Percentiles rank a stretch among this genome's conserved stretches.
Evolutionary conservation across 2,888 invertebrate genomes (phyloP).

Genomic region (Synergus laeviventris): DNA sequence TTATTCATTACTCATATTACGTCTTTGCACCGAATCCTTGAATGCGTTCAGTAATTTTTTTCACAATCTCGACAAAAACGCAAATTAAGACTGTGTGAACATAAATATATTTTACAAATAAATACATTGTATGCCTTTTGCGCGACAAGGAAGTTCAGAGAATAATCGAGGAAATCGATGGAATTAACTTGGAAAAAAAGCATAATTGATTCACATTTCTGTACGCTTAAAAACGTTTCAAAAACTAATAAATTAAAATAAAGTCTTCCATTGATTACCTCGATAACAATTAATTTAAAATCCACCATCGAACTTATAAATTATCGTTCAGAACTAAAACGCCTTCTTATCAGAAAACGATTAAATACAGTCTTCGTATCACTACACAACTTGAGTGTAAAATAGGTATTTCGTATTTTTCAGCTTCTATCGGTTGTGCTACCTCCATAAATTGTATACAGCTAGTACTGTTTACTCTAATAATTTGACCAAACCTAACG

Average conservation of each 20-base stretch:
- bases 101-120: slow-evolving; percentile 32
- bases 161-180: neutral
- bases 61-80: neutral
- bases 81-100: neutral
- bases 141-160: neutral
- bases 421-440: slow-evolving; percentile 11
- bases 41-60: neutral
- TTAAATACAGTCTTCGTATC: slow-evolving; percentile 37
- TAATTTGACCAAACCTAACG: slow-evolving; percentile 43
- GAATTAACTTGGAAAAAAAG: neutral
- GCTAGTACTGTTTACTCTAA: slow-evolving; percentile 42
- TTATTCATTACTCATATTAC: neutral
- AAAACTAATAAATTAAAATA: neutral
- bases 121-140: slow-evolving; percentile 12
- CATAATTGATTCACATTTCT: neutral
- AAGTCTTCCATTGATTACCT: neutral
- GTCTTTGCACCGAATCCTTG: neutral
- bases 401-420: slow-evolving; percentile 57
- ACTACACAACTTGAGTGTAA: slow-evolving; percentile 57
- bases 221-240: neutral
- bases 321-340: neutral
- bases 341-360: neutral
- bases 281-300: slow-evolving; percentile 3
- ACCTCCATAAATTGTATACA: slow-evolving; percentile 40
- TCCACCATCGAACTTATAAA: slow-evolving; percentile 3